These are phyloP conservation scores for Rhinoptilus africanus DNA, from an alignment of 2,113 vertebrate species.

Conservation along the genomic window DNA sequence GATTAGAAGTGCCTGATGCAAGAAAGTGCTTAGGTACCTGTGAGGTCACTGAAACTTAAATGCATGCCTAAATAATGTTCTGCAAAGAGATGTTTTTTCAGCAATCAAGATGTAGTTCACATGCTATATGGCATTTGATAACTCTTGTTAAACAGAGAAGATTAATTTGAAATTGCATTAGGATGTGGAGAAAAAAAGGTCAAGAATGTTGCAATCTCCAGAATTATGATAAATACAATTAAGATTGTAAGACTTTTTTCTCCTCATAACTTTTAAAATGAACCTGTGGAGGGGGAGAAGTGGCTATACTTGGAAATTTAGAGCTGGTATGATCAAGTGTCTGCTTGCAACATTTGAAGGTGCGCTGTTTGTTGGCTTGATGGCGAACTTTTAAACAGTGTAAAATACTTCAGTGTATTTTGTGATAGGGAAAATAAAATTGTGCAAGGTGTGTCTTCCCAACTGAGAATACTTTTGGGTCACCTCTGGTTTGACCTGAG, in stretches of 20 bases:
- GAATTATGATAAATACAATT: background rate
- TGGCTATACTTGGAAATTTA: background rate
- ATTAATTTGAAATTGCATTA: constrained; percentile 16
- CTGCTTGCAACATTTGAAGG: background rate
- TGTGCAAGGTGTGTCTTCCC: background rate
- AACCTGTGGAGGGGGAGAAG: rapidly evolving
- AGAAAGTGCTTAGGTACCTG: background rate
- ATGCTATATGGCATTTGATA: background rate
- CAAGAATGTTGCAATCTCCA: background rate
- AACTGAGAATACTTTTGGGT: background rate
- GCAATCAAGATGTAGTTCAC: background rate
- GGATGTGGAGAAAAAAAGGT: background rate
- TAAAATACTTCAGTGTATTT: background rate
- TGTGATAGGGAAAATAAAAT: background rate
- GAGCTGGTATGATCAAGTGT: background rate
- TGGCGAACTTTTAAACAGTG: background rate
- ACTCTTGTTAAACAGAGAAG: background rate
- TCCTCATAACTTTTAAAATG: background rate
- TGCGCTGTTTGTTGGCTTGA: background rate
- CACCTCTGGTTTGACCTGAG: background rate
- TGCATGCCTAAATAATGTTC: background rate
- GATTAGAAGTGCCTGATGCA: background rate
- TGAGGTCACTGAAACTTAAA: background rate
- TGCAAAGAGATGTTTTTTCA: background rate
- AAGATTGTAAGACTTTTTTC: background rate